These are phyloP conservation scores for Eristalis arbustorum DNA, from an alignment of 2,888 invertebrate species.

Conservation along the genomic window DNA sequence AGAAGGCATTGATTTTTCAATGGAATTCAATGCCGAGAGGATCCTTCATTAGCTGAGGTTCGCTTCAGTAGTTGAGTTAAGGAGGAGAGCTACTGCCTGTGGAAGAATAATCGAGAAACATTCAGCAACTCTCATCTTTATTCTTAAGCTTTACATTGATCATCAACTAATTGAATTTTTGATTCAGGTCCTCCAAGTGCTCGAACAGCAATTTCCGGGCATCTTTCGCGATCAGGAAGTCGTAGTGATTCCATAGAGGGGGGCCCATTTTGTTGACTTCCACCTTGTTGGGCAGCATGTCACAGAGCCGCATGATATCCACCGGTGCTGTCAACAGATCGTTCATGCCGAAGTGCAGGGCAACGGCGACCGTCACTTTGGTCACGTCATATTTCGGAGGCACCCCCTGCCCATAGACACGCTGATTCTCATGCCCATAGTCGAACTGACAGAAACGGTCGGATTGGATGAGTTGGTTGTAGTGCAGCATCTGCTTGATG, in stretches of 20 bases:
- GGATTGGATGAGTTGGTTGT: conserved; percentile 79
- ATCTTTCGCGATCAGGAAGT: conserved; percentile 73
- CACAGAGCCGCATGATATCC: conserved; percentile 73
- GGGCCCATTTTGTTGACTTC: conserved; percentile 23
- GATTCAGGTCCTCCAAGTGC: conserved; percentile 71
- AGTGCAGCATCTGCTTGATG: conserved; percentile 82
- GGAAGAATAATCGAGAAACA: no score
- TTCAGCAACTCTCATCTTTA: neutral
- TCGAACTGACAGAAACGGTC: conserved; percentile 81
- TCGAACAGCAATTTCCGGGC: conserved; percentile 71
- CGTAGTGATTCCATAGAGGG: conserved; percentile 74
- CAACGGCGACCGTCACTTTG: conserved; percentile 79
- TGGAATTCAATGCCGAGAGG: no score
- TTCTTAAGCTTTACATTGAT: neutral
- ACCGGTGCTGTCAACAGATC: conserved; percentile 82
- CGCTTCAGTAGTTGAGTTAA: no score
- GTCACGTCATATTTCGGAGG: conserved; percentile 81
- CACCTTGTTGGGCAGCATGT: conserved; percentile 74
- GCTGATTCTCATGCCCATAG: conserved; percentile 80
- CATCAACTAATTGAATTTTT: conserved; percentile 20
- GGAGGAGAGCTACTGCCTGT: no score
- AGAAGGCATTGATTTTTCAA: neutral
- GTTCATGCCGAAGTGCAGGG: conserved; percentile 81
- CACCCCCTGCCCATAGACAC: conserved; percentile 79
- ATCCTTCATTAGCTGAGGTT: no score